phyloP scores from a whole-genome alignment of 1,140 invertebrate species.

The Antheraea pernyi region DNA sequence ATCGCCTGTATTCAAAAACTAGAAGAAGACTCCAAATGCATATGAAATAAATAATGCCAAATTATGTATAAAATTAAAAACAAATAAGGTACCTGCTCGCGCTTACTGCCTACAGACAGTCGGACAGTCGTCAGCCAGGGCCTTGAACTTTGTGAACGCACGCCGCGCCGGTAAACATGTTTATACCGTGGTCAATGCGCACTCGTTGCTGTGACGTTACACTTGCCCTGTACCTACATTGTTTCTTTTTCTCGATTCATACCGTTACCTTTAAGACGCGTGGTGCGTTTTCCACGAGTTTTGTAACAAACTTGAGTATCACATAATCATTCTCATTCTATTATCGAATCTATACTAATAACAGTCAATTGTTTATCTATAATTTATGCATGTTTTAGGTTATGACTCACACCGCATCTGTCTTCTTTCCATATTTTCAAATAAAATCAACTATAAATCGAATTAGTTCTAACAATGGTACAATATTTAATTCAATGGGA shows the following conservation, averaged over 20 bases:
- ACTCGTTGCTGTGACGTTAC: constrained; percentile 63
- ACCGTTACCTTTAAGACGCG: constrained; percentile 1
- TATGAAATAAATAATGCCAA: not conserved
- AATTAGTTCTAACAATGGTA: too few relatives aligned
- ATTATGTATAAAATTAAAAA: not conserved
- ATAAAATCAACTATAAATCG: too few relatives aligned
- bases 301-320: not conserved
- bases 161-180: constrained; percentile 70
- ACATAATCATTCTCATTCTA: not conserved
- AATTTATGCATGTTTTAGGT: too few relatives aligned
- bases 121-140: constrained; percentile 43
- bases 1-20: too few relatives aligned
- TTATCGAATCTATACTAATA: not conserved
- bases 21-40: too few relatives aligned
- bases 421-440: too few relatives aligned
- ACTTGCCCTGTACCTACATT: constrained; percentile 25
- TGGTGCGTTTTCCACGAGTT: not conserved
- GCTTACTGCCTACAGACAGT: not conserved
- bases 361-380: not conserved
- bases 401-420: too few relatives aligned
- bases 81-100: not conserved
- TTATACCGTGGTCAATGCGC: constrained; percentile 67
- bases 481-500: too few relatives aligned
- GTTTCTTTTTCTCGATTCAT: not conserved
- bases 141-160: constrained; percentile 71